A percentile compares a stretch with the other conserved stretches of the same genome.
Conservation (phyloP, 2,888 invertebrate genomes). For the Altica lythri region DNA sequence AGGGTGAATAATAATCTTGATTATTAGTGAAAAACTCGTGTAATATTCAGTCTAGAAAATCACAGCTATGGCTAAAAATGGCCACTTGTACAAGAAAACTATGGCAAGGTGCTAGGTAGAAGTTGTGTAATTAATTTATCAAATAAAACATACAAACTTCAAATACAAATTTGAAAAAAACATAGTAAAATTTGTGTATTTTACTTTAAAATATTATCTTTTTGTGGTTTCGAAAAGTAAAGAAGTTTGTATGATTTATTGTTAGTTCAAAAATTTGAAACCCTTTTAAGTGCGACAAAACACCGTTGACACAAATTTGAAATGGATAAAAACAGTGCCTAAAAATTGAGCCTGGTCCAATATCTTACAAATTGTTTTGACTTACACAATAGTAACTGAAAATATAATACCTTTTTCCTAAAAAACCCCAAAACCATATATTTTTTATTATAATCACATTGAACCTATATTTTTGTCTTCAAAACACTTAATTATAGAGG, state of each 20-base stretch:
- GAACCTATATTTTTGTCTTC: slow-evolving; percentile 35
- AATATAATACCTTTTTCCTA: slow-evolving; percentile 45
- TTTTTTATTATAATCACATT: slow-evolving; percentile 49
- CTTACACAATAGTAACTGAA: slow-evolving; percentile 38
- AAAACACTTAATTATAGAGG: slow-evolving; percentile 46
- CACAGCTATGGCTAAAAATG: slow-evolving; percentile 65
- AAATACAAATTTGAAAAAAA: no score
- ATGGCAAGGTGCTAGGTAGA: slow-evolving; percentile 46
- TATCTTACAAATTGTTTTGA: slow-evolving; percentile 42
- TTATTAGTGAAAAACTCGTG: slow-evolving; percentile 40
- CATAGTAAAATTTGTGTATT: no score
- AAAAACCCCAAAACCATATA: slow-evolving; percentile 50
- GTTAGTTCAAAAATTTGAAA: background rate
- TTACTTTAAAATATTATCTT: no score
- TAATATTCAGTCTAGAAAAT: slow-evolving; percentile 53
- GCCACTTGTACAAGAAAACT: slow-evolving; percentile 42
- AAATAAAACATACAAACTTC: background rate
- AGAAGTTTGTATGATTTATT: background rate
- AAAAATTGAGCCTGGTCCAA: slow-evolving; percentile 37
- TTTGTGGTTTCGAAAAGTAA: no score
- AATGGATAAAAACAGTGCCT: slow-evolving; percentile 30
- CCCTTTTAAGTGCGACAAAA: slow-evolving; percentile 45
- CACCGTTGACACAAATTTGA: slow-evolving; percentile 41
- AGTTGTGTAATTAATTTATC: slow-evolving; percentile 11
- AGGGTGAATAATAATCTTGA: slow-evolving; percentile 34